Conservation (phyloP, 2,113 vertebrate species). For the Epinephelus moara region DNA sequence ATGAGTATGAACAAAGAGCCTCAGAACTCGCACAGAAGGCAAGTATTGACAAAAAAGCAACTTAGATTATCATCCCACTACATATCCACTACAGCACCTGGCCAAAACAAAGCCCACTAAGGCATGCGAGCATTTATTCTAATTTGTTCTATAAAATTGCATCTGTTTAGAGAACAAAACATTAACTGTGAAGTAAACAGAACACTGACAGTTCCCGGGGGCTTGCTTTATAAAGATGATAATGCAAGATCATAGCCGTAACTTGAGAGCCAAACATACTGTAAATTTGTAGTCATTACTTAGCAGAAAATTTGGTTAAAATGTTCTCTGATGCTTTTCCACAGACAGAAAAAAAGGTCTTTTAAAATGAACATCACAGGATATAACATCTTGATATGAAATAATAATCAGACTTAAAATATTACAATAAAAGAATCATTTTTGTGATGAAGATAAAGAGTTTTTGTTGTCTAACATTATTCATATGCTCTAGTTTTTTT, state of each 20-base stretch:
- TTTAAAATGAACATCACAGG: not conserved
- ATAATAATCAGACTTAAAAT: not conserved
- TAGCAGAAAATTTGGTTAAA: not conserved
- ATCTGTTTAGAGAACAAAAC: slow-evolving; percentile 23
- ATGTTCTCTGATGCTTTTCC: slow-evolving; percentile 8
- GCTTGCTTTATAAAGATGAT: not conserved
- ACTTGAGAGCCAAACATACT: not conserved
- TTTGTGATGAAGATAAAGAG: not conserved
- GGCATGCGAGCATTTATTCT: slow-evolving; percentile 6
- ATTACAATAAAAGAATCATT: not conserved
- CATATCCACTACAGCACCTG: not conserved
- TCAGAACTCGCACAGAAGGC: slow-evolving; percentile 91
- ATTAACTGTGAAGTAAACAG: not conserved
- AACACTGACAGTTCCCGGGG: not conserved
- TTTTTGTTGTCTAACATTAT: slow-evolving; percentile 1
- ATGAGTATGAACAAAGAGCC: slow-evolving; percentile 91
- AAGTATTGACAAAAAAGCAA: slow-evolving; percentile 66
- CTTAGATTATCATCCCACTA: not conserved
- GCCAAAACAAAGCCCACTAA: not conserved
- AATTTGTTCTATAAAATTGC: slow-evolving; percentile 4
- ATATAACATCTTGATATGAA: not conserved
- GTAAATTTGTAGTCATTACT: not conserved
- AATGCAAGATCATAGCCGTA: not conserved
- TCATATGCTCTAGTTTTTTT: not conserved
- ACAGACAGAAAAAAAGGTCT: not conserved